Evolutionary conservation across 2,888 invertebrate genomes (phyloP), one percentile per base, ranked within the genome.

Genomic region (Macrosoma leucophasiata): DNA sequence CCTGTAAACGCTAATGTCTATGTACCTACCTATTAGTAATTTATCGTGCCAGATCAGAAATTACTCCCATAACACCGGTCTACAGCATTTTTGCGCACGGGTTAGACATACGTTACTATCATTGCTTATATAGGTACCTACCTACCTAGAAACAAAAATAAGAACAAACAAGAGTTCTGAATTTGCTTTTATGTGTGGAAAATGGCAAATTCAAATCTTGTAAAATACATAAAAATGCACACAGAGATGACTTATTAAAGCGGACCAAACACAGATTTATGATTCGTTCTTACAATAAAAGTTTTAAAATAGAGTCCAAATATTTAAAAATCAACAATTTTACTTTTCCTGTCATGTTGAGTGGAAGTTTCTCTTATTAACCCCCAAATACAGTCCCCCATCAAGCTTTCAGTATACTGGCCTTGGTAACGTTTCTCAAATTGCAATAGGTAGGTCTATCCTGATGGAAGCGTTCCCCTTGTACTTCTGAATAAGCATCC

Each of bases 131-230:
- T 13, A 27, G 14, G 13, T 27, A n/a, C 27, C n/a, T 27, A 11
- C 12, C 4, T 13, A 27, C 17, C 27, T 27, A 27, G 13, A 27
- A 27, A 27, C 14, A 27, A 27, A 9, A 27, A 27, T 17, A 27
- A n/a, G n/a, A n/a, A n/a, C 27, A 27, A 27, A 27, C 13, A 27
- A 27, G 9, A 9, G 27, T 14, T 27, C 27, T 15, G 27, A 14
- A 27, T 27, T 27, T 27, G 27, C 27, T 27, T 27, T 27, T 27
- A 27, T 27, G 27, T 27, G 27, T 27, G 14, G n/a, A 27, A 5
- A 27, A 13, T 11, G 27, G 13, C 13, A 27, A 27, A 27, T 9
- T 27, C 13, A 15, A 27, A 15, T n/a, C n/a, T n/a, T n/a, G n/a
- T n/a, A n/a, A n/a, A n/a, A n/a, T n/a, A n/a, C n/a, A n/a, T n/a